Conservation (phyloP, 2,113 vertebrate species). For the Paramormyrops kingsleyae region DNA sequence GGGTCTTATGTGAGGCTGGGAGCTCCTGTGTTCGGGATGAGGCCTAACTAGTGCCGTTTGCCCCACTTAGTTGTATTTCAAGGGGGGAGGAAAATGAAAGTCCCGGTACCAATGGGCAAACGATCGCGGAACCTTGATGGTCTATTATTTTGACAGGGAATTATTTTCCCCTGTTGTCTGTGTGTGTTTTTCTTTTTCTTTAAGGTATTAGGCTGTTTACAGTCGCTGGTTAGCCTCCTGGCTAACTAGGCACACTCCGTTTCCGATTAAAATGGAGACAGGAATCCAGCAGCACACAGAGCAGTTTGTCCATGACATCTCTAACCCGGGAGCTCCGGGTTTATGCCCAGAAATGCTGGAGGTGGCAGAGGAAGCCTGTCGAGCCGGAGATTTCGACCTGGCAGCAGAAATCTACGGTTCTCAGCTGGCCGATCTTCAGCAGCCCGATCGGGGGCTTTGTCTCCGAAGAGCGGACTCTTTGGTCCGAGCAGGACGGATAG, state of each 20-base stretch:
- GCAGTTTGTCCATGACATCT: conserved; percentile 48
- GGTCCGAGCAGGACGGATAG: conserved; percentile 60
- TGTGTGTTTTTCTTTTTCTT: not conserved
- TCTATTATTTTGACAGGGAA: not conserved
- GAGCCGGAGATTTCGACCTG: conserved; percentile 65
- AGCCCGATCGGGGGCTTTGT: conserved; percentile 68
- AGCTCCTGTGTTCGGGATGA: conserved; percentile 1
- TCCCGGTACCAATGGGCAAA: not conserved
- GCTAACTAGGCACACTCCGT: not conserved
- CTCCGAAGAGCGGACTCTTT: conserved; percentile 70
- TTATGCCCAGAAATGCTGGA: conserved; percentile 65
- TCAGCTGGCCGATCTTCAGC: conserved; percentile 64
- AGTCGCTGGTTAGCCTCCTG: not conserved
- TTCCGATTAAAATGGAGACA: conserved; percentile 48
- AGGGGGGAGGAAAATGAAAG: not conserved
- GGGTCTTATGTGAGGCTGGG: not conserved
- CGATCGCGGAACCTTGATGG: not conserved
- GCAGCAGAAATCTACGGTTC: conserved; percentile 76
- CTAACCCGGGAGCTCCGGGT: conserved; percentile 45
- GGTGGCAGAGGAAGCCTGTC: conserved; percentile 71
- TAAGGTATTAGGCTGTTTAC: conserved; percentile 1
- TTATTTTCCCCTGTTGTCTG: not conserved
- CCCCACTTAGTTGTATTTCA: not conserved
- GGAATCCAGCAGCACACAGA: conserved; percentile 41
- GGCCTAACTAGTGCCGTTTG: conserved; percentile 15